Evolutionary conservation across 2,113 vertebrate genomes (phyloP), one percentile per base, ranked within the genome.

Genomic region (Channa maculata): DNA sequence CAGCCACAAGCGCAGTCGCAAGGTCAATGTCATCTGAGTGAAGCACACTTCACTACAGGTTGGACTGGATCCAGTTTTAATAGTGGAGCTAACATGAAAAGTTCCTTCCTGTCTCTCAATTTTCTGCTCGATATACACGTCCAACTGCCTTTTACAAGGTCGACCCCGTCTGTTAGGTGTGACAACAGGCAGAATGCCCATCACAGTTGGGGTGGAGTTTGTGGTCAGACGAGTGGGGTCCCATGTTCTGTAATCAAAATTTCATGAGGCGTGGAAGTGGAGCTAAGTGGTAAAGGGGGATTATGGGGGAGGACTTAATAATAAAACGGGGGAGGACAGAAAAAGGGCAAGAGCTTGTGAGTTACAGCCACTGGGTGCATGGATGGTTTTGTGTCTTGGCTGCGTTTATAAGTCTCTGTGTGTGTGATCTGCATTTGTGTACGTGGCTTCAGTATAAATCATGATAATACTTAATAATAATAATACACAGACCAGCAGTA

Each of bases 191-290:
- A 6, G 68, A 1, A 10, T 38, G 59, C 51, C 37, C 24, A 15
- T 77, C 84, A 72, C 72, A 72, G 69, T 5, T 4, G 45, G 63
- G 50, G 24, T 24, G 49, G 12, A 34, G 51, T 46, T 59, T 52
- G 65, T 46, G 59, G 65, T 75, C 0, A 33, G 78, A 39, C 6
- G 9, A 2, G n/a, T 15, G 45, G 59, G 41, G 65, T 68, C 12
- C 60, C 65, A 49, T 69, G 67, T 54, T 38, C 52, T 24, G 5
- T 55, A 58, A 87, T 72, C 62, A 80, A 84, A 75, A 69, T 77
- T 83, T 82, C 51, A 87, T 77, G 82, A 84, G 66, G 74, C 60
- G 61, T 83, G 71, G 71, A 83, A 70, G 69, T 70, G 69, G 75
- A 71, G 72, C 39, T 52, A 58, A 71, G 54, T 61, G 63, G 38